Conservation (phyloP, 2,113 vertebrate species). For the Neomonachus schauinslandi region DNA sequence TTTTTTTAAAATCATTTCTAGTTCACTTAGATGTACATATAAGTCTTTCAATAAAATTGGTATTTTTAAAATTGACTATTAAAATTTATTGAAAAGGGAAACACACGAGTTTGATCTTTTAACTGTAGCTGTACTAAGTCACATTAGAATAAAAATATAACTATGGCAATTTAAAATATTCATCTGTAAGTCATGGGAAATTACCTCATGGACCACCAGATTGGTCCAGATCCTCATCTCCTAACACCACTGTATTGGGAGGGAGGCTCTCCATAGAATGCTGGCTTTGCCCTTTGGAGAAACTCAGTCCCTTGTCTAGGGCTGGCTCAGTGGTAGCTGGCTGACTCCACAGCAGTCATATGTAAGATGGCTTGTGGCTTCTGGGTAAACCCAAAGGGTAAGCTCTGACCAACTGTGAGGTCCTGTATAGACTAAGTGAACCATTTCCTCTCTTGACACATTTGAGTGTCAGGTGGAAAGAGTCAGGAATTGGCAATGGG, state of each 20-base stretch:
- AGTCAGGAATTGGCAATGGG: not conserved
- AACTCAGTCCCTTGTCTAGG: no score
- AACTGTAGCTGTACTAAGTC: not conserved
- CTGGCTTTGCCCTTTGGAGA: not conserved
- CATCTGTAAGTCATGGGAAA: not conserved
- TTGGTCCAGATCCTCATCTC: not conserved
- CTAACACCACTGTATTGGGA: accelerated
- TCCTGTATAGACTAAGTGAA: not conserved
- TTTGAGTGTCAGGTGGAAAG: no score
- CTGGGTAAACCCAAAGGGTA: not conserved
- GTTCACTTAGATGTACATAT: not conserved
- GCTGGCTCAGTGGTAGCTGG: not conserved
- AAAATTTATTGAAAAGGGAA: not conserved
- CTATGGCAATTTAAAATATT: not conserved
- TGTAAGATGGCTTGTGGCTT: not conserved
- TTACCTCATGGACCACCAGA: not conserved
- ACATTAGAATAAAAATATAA: not conserved
- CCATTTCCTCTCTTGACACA: not conserved
- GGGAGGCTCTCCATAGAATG: not conserved
- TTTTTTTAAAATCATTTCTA: not conserved
- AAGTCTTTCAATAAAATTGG: not conserved
- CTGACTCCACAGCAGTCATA: no score
- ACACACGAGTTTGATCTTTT: not conserved
- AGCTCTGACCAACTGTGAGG: not conserved
- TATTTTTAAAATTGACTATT: not conserved